These are phyloP conservation scores for Melopsittacus undulatus DNA, from an alignment of 2,797 vertebrate genomes.

Conservation along the genomic window DNA sequence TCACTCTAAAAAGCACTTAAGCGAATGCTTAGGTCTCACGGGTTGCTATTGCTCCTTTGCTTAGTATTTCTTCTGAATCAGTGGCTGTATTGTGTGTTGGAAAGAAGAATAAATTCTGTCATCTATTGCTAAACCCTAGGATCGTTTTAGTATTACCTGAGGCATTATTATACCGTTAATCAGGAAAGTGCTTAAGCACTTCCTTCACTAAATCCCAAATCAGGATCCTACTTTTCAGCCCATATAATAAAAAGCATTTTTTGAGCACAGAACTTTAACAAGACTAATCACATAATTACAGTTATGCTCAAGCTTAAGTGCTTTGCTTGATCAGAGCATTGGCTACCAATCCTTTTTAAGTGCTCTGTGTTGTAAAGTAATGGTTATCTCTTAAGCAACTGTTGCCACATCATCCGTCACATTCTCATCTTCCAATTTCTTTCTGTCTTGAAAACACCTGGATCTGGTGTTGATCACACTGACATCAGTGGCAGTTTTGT, in stretches of 20 bases:
- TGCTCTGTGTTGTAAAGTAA: neutral
- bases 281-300: slow-evolving; percentile 51
- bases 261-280: slow-evolving; percentile 37
- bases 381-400: slow-evolving; percentile 23
- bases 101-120: slow-evolving; percentile 9
- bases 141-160: slow-evolving; percentile 4
- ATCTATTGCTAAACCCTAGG: neutral
- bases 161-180: neutral
- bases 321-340: slow-evolving; percentile 36
- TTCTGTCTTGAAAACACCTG: neutral
- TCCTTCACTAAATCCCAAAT: slow-evolving; percentile 50
- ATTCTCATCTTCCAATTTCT: neutral
- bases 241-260: slow-evolving; percentile 27
- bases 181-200: neutral
- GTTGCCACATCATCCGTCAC: slow-evolving; percentile 4
- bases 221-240: neutral
- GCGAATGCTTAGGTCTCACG: neutral
- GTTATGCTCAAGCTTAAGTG: slow-evolving; percentile 18
- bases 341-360: slow-evolving; percentile 37
- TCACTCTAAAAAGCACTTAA: neutral
- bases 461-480: neutral
- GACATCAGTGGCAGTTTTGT: neutral
- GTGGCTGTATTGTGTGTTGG: neutral
- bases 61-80: neutral
- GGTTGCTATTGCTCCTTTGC: neutral